Percentiles rank a stretch among this genome's conserved stretches.
Evolutionary conservation across 2,797 vertebrate species (phyloP).

Genomic region (Threskiornis aethiopicus): DNA sequence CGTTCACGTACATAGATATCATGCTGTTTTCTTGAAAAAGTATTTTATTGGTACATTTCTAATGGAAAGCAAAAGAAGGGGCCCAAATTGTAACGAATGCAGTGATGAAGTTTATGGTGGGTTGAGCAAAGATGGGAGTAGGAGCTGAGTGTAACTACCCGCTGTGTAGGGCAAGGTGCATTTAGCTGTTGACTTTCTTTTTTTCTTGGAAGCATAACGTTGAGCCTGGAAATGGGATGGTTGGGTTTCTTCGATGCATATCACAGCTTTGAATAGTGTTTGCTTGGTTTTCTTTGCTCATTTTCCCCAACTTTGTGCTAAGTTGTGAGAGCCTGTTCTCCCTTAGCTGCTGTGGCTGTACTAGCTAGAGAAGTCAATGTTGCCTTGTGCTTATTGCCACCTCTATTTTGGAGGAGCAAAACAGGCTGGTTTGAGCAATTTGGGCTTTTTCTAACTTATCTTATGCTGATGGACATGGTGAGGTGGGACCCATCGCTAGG

Average conservation of each 20-base stretch:
- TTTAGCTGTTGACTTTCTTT: neutral
- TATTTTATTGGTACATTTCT: neutral
- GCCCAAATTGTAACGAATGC: neutral
- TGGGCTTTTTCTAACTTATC: neutral
- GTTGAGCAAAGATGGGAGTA: neutral
- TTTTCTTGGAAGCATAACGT: neutral
- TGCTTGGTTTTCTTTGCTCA: neutral
- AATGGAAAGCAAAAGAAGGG: neutral
- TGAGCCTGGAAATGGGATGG: neutral
- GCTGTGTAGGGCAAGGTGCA: fast-evolving
- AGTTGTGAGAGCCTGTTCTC: neutral
- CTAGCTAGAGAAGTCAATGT: neutral
- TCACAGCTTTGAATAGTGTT: neutral
- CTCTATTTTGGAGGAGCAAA: neutral
- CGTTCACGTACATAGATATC: neutral
- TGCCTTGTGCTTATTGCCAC: neutral
- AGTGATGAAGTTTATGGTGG: neutral
- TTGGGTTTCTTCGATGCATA: neutral
- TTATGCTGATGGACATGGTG: fast-evolving
- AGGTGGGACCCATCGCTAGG: neutral
- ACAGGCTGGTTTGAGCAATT: neutral
- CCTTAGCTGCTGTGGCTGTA: neutral
- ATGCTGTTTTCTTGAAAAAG: neutral
- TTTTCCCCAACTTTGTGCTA: neutral
- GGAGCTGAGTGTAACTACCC: neutral